Percentiles rank a stretch among this genome's conserved stretches.
phyloP scores from a whole-genome alignment of 1,140 invertebrate genomes.

The Drosophila burlai region DNA sequence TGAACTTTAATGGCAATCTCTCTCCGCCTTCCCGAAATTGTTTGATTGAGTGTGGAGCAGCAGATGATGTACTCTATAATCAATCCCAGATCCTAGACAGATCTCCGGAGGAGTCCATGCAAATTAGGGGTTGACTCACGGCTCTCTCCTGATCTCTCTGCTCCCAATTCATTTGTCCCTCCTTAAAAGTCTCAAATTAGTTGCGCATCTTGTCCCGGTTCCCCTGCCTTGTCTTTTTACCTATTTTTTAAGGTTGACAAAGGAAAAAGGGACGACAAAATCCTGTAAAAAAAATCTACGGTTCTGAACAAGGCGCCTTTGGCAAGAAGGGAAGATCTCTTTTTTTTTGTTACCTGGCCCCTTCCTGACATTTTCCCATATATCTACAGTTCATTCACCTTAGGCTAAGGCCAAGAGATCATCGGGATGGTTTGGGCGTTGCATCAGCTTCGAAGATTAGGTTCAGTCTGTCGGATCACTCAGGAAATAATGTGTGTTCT shows the following conservation, averaged over 20 bases:
- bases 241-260: conserved; percentile 53
- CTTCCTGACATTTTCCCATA: conserved; percentile 44
- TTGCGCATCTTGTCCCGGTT: conserved; percentile 38
- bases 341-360: conserved; percentile 52
- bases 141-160: neutral
- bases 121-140: conserved; percentile 34
- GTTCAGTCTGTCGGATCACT: conserved; percentile 17
- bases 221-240: conserved; percentile 18
- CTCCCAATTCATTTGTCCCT: conserved; percentile 48
- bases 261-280: conserved; percentile 38
- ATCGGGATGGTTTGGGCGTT: conserved; percentile 14
- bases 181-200: conserved; percentile 53
- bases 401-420: conserved; percentile 8
- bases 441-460: conserved; percentile 36
- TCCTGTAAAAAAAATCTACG: conserved; percentile 35
- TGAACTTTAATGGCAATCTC: conserved; percentile 48
- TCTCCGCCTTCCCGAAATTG: conserved; percentile 35
- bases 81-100: neutral
- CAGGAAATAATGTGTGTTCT: neutral
- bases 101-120: conserved; percentile 23
- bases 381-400: conserved; percentile 65
- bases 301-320: conserved; percentile 25
- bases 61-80: conserved; percentile 10
- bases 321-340: conserved; percentile 18
- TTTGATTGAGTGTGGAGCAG: conserved; percentile 52